These are phyloP conservation scores for Agonopterix subpropinquella DNA, from an alignment of 2,888 invertebrate species.

Conservation along the genomic window DNA sequence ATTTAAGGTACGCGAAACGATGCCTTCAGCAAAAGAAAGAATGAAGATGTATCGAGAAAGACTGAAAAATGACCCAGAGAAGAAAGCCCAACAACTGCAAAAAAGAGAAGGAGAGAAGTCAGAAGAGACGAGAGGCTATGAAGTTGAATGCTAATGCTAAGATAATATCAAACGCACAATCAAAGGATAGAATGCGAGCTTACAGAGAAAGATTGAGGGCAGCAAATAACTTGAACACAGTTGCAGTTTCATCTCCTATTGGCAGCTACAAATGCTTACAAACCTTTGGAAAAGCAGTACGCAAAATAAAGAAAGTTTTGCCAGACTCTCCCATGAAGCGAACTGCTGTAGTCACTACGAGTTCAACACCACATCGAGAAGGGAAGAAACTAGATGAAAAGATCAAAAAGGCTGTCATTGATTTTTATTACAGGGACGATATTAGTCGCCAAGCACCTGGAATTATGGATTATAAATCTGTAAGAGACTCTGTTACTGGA, in stretches of 20 bases:
- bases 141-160: too few species aligned
- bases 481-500: constrained; percentile 3
- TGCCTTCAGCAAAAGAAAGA: constrained; percentile 5
- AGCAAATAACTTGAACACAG: not conserved
- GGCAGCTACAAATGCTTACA: constrained; percentile 5
- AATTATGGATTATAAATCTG: constrained; percentile 3
- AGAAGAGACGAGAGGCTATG: not conserved
- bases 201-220: not conserved
- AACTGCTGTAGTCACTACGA: not conserved
- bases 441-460: constrained; percentile 4
- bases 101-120: not conserved
- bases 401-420: not conserved
- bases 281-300: constrained; percentile 6
- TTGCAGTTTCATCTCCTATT: constrained; percentile 1
- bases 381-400: not conserved
- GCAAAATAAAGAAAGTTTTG: constrained; percentile 6
- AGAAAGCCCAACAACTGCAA: not conserved
- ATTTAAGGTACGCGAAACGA: constrained; percentile 3
- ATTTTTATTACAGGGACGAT: constrained; percentile 2
- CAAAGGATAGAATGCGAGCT: constrained; percentile 1
- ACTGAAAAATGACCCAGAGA: constrained; percentile 6
- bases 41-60: constrained; percentile 6
- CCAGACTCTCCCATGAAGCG: constrained; percentile 5
- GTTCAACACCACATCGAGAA: not conserved
- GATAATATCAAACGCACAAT: not conserved